Percentiles rank a stretch among this genome's conserved stretches.
Evolutionary conservation across 2,888 invertebrate species (phyloP).

Genomic region (Willowsia nigromaculata): DNA sequence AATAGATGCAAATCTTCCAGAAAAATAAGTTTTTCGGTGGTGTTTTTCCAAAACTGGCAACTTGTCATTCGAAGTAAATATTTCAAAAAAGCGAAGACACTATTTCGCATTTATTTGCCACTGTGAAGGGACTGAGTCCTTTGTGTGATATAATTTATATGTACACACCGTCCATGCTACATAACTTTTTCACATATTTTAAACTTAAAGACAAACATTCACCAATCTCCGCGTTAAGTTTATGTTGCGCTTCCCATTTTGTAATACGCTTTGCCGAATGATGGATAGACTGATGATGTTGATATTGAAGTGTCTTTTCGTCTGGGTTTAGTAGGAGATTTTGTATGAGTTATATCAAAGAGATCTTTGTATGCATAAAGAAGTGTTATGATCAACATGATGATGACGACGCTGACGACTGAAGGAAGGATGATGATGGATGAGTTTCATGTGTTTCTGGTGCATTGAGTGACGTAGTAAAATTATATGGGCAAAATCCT

Average conservation of each 20-base stretch:
- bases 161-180: not conserved
- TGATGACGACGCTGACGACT: constrained; percentile 47
- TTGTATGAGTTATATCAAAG: not conserved
- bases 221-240: not conserved
- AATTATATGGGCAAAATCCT: not conserved
- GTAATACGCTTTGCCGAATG: constrained; percentile 19
- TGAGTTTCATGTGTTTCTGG: constrained; percentile 42
- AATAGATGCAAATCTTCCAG: not conserved
- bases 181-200: not conserved
- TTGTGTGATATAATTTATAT: not conserved
- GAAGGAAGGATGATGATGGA: constrained; percentile 74
- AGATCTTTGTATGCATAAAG: not conserved
- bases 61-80: not conserved
- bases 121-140: not conserved
- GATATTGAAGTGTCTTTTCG: not conserved
- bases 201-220: not conserved
- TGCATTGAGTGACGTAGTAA: not conserved
- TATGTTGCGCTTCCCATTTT: not conserved
- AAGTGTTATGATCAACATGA: constrained; percentile 9
- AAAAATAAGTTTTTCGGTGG: not conserved
- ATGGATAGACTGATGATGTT: constrained; percentile 45
- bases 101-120: not conserved
- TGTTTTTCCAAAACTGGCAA: not conserved
- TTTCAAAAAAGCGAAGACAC: not conserved
- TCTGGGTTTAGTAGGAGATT: not conserved